Base-by-base conservation (phyloP, 2,113 vertebrate genomes). In the Peromyscus leucopus region DNA sequence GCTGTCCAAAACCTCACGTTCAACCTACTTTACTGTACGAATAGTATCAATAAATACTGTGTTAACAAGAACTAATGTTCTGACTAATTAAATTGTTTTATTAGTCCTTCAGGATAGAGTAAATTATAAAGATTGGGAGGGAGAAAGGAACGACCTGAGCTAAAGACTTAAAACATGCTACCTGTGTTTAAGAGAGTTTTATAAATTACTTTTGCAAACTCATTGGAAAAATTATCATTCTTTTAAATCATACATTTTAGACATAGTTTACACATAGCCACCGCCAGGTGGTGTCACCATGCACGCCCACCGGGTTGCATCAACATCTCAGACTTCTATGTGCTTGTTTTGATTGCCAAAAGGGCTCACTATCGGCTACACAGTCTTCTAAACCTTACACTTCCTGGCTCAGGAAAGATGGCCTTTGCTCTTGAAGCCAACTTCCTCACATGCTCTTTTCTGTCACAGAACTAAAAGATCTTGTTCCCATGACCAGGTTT, bases 401-500 rank as follows among this genome's bases (percentile, higher is more conserved):
- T 98, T 98, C 98, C 98, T 98, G 98, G 98, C 99, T 99, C 99
- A 99, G 99, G 98, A 99, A 99, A 97, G 97, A 98, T 97, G 96
- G 96, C 98, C 97, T 98, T 98, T 97, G 97, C 97, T 98, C 12
- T 97, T 95, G 96, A 98, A 98, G 98, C 98, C 98, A 98, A 90
- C 95, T 98, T 98, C 98, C 98, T 97, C 98, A 97, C 90, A 98
- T 95, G 93, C 93, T 97, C 90, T 97, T 98, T 59, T 12, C 91
- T 97, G 82, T 97, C 90, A 94, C 55, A 93, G 79, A 93, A 93
- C 78, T 88, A 75, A 82, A 91, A 97, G 96, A 96, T 78, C 87
- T 55, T 79, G 42, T 94, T 97, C 97, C 96, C 91, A 91, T 82
- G 94, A 93, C 97, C 97, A 98, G 96, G 96, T 98, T 98, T 98